Evolutionary conservation across 2,797 vertebrate genomes (phyloP).

Genomic region (Chaetophractus vellerosus): DNA sequence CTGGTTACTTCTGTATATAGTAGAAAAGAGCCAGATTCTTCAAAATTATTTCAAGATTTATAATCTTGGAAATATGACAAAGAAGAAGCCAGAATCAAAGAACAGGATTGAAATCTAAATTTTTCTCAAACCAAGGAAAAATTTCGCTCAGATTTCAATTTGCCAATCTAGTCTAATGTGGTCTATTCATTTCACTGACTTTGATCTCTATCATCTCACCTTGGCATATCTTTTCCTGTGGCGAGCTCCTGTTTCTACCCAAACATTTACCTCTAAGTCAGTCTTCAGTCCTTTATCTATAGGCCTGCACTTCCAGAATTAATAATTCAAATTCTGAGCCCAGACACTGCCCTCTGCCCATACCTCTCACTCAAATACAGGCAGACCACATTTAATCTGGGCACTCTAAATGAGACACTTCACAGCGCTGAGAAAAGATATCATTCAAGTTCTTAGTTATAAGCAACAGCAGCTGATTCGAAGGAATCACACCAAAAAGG

Average conservation of each 20-base stretch:
- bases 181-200: not conserved
- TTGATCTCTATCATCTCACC: not conserved
- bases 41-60: conserved; percentile 7
- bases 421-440: not conserved
- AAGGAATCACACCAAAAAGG: not conserved
- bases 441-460: not conserved
- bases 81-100: not conserved
- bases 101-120: not conserved
- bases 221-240: not conserved
- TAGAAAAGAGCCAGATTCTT: not conserved
- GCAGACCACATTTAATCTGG: not conserved
- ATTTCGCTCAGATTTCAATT: not conserved
- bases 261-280: not conserved
- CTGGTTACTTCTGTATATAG: not conserved
- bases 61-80: conserved; percentile 35
- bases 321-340: not conserved
- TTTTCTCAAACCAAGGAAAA: not conserved
- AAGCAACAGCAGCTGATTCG: not conserved
- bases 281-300: not conserved
- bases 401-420: not conserved
- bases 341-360: not conserved
- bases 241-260: not conserved
- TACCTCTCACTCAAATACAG: not conserved
- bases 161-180: not conserved
- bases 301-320: not conserved